Evolutionary conservation across 2,797 vertebrate genomes (phyloP).

Genomic region (Synanceia verrucosa): DNA sequence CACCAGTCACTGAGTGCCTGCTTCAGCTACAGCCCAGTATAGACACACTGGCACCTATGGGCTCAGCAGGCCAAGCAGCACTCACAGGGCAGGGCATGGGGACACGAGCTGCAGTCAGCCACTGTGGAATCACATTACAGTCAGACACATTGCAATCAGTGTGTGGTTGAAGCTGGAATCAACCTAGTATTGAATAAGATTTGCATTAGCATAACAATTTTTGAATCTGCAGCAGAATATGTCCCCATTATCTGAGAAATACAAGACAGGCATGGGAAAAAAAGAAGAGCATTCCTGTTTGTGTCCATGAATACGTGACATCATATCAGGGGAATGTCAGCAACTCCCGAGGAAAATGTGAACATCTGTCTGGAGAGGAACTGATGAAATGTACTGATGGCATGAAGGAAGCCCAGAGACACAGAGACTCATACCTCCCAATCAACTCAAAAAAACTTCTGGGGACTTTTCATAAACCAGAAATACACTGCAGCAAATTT

Average conservation of each 20-base stretch:
- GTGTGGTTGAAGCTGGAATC: too few species aligned
- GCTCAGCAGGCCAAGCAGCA: constrained; percentile 54
- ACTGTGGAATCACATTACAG: constrained; percentile 64
- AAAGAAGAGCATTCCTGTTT: constrained; percentile 21
- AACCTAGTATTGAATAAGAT: not conserved
- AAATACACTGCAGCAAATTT: not conserved
- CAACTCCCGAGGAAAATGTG: constrained; percentile 45
- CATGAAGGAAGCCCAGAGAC: constrained; percentile 20
- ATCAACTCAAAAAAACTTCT: not conserved
- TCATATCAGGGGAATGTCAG: constrained; percentile 51
- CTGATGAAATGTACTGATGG: constrained; percentile 33
- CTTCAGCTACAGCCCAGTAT: constrained; percentile 70
- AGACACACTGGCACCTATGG: constrained; percentile 35
- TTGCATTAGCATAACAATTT: not conserved
- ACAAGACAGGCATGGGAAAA: not conserved
- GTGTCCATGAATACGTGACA: constrained; percentile 40
- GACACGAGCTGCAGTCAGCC: constrained; percentile 28
- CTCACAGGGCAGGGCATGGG: constrained; percentile 61
- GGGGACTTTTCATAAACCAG: not conserved
- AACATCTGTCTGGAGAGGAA: constrained; percentile 58
- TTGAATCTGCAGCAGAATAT: not conserved
- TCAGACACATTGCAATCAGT: not conserved
- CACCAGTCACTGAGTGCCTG: constrained; percentile 3
- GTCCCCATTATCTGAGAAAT: not conserved
- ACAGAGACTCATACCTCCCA: not conserved